These are phyloP conservation scores for Onychostoma macrolepis DNA, from an alignment of 2,113 vertebrate species.

Conservation along the genomic window DNA sequence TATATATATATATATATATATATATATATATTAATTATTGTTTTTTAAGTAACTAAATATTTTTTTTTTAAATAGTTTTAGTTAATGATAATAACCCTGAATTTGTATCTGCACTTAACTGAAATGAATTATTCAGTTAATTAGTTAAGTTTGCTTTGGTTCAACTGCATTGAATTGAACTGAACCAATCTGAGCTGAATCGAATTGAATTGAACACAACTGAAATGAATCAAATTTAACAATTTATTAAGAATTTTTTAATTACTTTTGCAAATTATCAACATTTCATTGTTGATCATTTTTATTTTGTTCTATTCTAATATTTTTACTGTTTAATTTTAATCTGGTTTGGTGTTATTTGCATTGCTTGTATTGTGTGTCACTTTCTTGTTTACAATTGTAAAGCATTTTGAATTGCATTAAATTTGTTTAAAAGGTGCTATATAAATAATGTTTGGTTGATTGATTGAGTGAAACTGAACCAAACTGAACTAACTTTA, in stretches of 20 bases:
- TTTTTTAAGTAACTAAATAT: too few relatives aligned
- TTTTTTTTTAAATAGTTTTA: too few relatives aligned
- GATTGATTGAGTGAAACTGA: neutral
- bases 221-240: neutral
- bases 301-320: neutral
- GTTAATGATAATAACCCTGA: too few relatives aligned
- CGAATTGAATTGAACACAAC: neutral
- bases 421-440: neutral
- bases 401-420: neutral
- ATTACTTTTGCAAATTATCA: neutral
- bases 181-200: neutral
- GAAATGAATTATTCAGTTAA: neutral
- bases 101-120: neutral
- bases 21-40: too few relatives aligned
- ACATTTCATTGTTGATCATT: neutral
- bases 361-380: neutral
- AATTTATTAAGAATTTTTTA: neutral
- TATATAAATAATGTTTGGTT: neutral
- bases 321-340: neutral
- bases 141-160: neutral
- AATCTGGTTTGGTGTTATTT: neutral
- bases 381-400: neutral
- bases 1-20: too few relatives aligned
- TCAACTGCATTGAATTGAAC: neutral
- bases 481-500: neutral